Evolutionary conservation across 2,113 vertebrate genomes (phyloP), one percentile per base, ranked within the genome.

Genomic region (Rallus limicola): DNA sequence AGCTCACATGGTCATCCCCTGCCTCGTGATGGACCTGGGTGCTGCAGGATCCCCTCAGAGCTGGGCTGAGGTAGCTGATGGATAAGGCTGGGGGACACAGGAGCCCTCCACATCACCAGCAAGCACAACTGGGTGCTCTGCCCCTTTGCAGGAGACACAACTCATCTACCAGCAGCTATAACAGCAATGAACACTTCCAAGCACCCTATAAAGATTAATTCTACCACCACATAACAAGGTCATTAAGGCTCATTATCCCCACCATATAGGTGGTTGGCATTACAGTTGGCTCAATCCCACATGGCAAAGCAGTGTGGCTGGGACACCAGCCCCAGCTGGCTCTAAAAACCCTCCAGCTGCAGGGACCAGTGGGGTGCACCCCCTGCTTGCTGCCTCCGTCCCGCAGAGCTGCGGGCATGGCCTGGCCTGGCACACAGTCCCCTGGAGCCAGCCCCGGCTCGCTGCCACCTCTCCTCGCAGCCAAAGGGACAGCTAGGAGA

Each of bases 101-200:
- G 60, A 86, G 6, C 68, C 50, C 21, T 25, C 56, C 11, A 7
- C 5, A 6, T 48, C 62, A 4, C 0, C 0, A 40, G 19, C 36
- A n/a, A 78, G 70, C 70, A 13, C 0, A 8, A 68, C 3, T 64
- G 52, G 58, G 11, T 38, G 48, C 77, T 46, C 44, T 6, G 12
- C 12, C 36, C 18, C 55, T 53, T 42, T 15, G 44, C 76, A 76
- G 64, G 59, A 63, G 55, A 46, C 34, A 5, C 42, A 50, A 20
- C 64, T 48, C 36, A 8, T 14, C 76, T 21, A 13, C 53, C 6
- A 48, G 65, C 48, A 68, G 56, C 93, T 87, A 0, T 7, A 70
- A 38, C 48, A 36, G 82, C 78, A 89, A 31, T 7, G 59, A 75
- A n/a, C 60, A 42, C 48, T 50, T 86, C 70, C 67, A 36, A 69